Evolutionary conservation across 2,113 vertebrate species (phyloP), one percentile per base, ranked within the genome.

Genomic region (Crotophaga sulcirostris): DNA sequence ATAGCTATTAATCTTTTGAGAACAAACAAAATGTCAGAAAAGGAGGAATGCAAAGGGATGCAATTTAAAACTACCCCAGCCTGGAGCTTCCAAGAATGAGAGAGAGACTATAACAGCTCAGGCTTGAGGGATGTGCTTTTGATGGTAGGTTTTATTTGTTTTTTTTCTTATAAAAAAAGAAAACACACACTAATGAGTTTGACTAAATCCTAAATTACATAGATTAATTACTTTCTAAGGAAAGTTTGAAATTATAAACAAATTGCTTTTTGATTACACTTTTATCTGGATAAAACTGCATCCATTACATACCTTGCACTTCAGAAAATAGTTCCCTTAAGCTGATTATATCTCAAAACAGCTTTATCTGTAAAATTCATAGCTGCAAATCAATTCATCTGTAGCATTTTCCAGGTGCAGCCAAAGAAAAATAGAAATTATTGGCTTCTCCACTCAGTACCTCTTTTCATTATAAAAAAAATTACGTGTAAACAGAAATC

Each of bases 301-400:
- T 68, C 70, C 91, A 31, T 91, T 81, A 93, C 26, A 47, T 42
- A 73, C 38, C 38, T 83, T 90, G 42, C 42, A 49, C 90, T 97
- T 95, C 85, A 84, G 78, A 88, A 86, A 92, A 88, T 44, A 75
- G 44, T 21, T 54, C 54, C 33, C 69, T 95, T 84, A 87, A 95
- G 36, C 18, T 11, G 16, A 90, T 96, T 81, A 47, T 91, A 92
- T 58, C 62, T 91, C 87, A 84, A 84, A 96, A 89, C 26, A 86
- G 45, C 62, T 95, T 84, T 85, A 72, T 56, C 66, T 96, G 82
- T 93, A 91, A 95, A 95, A 97, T 90, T 91, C 84, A 84, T 81
- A 91, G 73, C 60, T 94, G 63, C 40, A 88, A 84, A 76, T 90
- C 76, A 52, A 93, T 54, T 79, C 36, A 78, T 17, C 38, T 84